Percentiles rank a stretch among this genome's conserved stretches.
phyloP scores from a whole-genome alignment of 2,113 vertebrate genomes.

The Nannospalax galili region DNA sequence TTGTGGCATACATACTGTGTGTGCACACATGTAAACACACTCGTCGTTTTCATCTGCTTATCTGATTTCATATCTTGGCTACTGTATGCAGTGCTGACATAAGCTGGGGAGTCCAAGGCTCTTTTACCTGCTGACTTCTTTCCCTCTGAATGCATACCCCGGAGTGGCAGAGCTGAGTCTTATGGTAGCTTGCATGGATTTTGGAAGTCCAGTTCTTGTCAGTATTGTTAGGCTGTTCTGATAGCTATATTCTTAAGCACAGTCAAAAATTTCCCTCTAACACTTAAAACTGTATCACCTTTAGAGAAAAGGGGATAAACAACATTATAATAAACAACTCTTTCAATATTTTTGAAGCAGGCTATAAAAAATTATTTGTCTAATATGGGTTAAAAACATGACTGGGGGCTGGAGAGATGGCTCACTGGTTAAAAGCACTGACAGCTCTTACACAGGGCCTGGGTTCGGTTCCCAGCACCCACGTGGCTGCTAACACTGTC shows the following conservation, averaged over 20 bases:
- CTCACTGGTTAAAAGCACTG: no score
- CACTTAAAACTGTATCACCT: neutral
- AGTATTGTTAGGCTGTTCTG: neutral
- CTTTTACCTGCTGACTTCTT: no score
- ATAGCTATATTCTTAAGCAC: neutral
- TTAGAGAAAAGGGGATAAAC: neutral
- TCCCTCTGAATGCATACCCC: no score
- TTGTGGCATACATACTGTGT: neutral
- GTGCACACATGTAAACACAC: neutral
- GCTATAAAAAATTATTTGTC: neutral
- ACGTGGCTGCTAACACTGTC: no score
- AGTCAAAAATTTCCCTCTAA: neutral
- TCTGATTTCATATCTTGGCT: no score
- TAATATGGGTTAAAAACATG: neutral
- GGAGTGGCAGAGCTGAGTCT: no score
- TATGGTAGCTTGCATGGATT: neutral
- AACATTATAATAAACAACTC: neutral
- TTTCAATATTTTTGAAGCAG: neutral
- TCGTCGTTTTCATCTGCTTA: neutral
- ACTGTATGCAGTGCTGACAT: neutral
- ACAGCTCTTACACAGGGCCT: no score
- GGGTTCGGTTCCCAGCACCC: no score
- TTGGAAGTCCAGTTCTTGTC: neutral
- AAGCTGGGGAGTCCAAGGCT: no score
- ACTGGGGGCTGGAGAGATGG: no score